Conservation (phyloP, 2,113 vertebrate species). For the Athene cunicularia region DNA sequence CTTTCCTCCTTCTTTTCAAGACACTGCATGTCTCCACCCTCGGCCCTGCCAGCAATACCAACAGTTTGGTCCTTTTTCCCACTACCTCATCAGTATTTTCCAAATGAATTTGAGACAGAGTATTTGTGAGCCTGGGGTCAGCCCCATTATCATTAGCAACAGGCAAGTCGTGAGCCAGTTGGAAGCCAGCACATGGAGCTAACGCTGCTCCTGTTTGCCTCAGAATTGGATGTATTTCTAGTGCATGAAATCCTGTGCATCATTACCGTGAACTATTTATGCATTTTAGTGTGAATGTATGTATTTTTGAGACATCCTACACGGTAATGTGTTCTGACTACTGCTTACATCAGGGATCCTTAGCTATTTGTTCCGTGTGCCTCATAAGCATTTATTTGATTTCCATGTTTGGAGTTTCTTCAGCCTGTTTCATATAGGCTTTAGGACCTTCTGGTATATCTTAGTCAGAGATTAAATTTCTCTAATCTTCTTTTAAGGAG, state of each 20-base stretch:
- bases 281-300: neutral
- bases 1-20: neutral
- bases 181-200: neutral
- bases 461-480: neutral
- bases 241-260: neutral
- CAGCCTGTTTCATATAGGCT: neutral
- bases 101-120: neutral
- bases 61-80: neutral
- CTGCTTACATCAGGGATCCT: neutral
- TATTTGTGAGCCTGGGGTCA: neutral
- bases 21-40: neutral
- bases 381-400: neutral
- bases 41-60: neutral
- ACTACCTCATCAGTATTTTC: neutral
- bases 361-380: neutral
- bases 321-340: neutral
- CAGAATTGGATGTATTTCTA: neutral
- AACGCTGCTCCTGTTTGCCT: neutral
- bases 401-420: neutral
- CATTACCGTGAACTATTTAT: neutral
- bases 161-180: neutral
- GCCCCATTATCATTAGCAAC: neutral
- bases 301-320: neutral
- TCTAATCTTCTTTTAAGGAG: neutral
- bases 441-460: neutral